These are phyloP conservation scores for Dolichoris vasculosae DNA, from an alignment of 1,140 invertebrate genomes.

Conservation along the genomic window DNA sequence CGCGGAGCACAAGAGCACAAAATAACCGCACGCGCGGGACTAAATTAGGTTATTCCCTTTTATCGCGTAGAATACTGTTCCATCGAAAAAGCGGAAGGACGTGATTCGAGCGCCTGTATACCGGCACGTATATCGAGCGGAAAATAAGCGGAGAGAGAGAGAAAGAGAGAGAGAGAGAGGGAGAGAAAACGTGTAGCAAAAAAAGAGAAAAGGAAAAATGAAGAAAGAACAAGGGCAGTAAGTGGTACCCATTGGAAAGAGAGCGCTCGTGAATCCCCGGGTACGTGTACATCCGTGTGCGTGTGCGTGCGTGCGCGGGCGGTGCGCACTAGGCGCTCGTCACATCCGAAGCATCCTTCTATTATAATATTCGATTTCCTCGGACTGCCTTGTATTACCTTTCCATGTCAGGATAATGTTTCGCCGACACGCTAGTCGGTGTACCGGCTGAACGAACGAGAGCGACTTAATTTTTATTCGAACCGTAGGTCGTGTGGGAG, in stretches of 20 bases:
- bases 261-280: background rate
- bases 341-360: slow-evolving; percentile 48
- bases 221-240: slow-evolving; percentile 1
- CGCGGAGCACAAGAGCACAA: background rate
- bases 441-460: background rate
- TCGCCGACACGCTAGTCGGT: slow-evolving; percentile 49
- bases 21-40: background rate
- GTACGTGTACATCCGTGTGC: background rate
- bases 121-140: slow-evolving; percentile 26
- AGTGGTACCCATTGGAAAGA: slow-evolving; percentile 33
- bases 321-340: background rate
- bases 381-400: slow-evolving; percentile 50
- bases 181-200: slow-evolving; percentile 23
- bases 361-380: slow-evolving; percentile 65
- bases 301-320: background rate
- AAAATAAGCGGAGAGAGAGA: background rate
- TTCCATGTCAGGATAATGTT: slow-evolving; percentile 47
- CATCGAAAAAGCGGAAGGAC: slow-evolving; percentile 41
- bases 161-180: background rate
- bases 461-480: slow-evolving; percentile 46
- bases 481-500: background rate
- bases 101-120: slow-evolving; percentile 22
- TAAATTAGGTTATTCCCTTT: slow-evolving; percentile 51
- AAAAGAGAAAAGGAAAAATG: slow-evolving; percentile 15
- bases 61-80: slow-evolving; percentile 37